Base-by-base conservation (phyloP, 2,797 vertebrate genomes). In the Myotis myotis region DNA sequence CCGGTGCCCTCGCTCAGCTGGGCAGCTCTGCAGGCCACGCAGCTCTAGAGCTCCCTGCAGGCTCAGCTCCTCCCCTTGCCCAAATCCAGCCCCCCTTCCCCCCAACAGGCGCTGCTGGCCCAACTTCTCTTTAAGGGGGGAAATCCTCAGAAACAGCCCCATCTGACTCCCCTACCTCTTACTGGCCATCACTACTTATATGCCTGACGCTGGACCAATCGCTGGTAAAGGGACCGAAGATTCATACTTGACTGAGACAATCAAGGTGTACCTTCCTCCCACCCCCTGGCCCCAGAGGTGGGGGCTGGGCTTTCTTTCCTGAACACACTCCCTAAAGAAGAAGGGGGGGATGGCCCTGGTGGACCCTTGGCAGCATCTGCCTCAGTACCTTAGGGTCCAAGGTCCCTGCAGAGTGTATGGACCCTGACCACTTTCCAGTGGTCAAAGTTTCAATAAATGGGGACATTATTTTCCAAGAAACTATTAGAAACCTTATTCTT, bases 401-500 rank as follows among this genome's bases (percentile, higher is more conserved):
- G 79, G 51, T 88, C 30, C 36, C 53, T 89, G 70, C 23, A 33
- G 64, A 66, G 15, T 60, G 82, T 47, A 53, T 8, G 3, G 76
- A 75, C 81, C 15, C 23, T 87, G 44, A 78, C 19, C 41, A 79
- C 25, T 28, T 82, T 74, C n/a, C 36, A 79, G 33, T 38, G n/a
- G 79, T 33, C 49, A 79, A 82, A 38, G 55, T 44, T 44, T 70
- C 53, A 41, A 78, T 25, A 64, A 74, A 44, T 8, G 17, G 64
- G 19, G 12, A 51, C 0, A 5, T 28, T 19, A 15, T 68, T 91
- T 85, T 82, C 70, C 23, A 53, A 75, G 19, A 80, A 76, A 60
- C 17, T 60, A 66, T 49, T 62, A 33, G 41, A 66, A 84, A 95
- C 22, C 90, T 51, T 85, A 28, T 71, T 86, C 62, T 85, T 68